Evolutionary conservation across 2,113 vertebrate genomes (phyloP), one percentile per base, ranked within the genome.

Genomic region (Triplophysa tibetana): DNA sequence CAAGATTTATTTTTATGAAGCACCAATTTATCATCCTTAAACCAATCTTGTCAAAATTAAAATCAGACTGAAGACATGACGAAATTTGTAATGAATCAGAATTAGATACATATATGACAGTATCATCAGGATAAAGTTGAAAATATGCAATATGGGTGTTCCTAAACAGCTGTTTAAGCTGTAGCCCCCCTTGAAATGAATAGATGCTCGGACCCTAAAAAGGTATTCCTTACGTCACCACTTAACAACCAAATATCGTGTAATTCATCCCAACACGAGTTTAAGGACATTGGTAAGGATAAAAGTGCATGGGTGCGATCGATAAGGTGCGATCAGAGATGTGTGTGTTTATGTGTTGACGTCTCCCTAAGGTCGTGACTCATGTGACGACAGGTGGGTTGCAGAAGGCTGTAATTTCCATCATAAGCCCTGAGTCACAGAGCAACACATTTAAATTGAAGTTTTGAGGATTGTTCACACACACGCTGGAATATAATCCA

Each of bases 381-480:
- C 68, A 80, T 62, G 17, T 73, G 78, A 80, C 45, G 70, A 72
- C 60, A 48, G 64, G 60, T 70, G 52, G 78, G 69, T 29, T 80
- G 43, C 60, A 62, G 78, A 80, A 80, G 68, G 45, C 50, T 80
- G 78, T 80, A 72, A 73, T 73, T 80, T 70, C 60, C 24, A 38
- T 54, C 65, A 72, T 58, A 80, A 80, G 61, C 69, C 60, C 78
- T 80, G 78, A 80, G 69, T 76, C 70, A 83, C 62, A 70, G 56
- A 60, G 70, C 60, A 21, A 82, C 56, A 77, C 0, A 48, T 17
- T 41, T 43, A 66, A 33, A 81, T 66, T 21, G 50, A 80, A 11
- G 38, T 43, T 73, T 24, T 8, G 70, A 58, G 70, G 29, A 29
- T 29, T 38, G 33, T 38, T 38, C 33, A 62, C 56, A 64, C 54